Percentiles rank a stretch among this genome's conserved stretches.
phyloP scores from a whole-genome alignment of 2,888 invertebrate species.

The Boloria euphrosyne region DNA sequence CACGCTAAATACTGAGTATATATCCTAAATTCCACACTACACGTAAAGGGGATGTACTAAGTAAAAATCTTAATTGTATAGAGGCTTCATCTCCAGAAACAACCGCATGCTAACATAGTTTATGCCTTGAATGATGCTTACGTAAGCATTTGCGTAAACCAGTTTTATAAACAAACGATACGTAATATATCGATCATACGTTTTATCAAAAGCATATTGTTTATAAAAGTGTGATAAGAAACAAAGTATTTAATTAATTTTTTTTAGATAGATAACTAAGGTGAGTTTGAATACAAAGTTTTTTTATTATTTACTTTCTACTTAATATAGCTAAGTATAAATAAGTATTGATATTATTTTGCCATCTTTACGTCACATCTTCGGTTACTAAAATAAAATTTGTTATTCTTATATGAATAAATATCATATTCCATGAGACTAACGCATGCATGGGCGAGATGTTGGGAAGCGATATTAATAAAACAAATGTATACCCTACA shows the following conservation, averaged over 20 bases:
- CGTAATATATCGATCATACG: slow-evolving; percentile 22
- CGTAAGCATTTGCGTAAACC: slow-evolving; percentile 10
- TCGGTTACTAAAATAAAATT: no score
- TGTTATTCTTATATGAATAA: slow-evolving; percentile 1
- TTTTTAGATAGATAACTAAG: no score
- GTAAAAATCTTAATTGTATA: slow-evolving; percentile 4
- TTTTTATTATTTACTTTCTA: no score
- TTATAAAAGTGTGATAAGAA: slow-evolving; percentile 1
- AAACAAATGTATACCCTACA: slow-evolving; percentile 17
- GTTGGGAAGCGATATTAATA: slow-evolving; percentile 13
- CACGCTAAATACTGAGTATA: no score
- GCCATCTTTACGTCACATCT: no score
- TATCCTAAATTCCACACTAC: background rate
- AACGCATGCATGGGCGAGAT: background rate
- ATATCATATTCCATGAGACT: slow-evolving; percentile 12
- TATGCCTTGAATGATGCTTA: slow-evolving; percentile 7
- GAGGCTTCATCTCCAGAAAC: slow-evolving; percentile 7
- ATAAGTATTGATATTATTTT: no score
- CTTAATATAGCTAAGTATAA: no score
- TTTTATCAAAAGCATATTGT: slow-evolving; percentile 27
- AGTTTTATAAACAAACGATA: slow-evolving; percentile 22
- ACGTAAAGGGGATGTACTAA: background rate
- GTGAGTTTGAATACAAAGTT: no score
- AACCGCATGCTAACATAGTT: slow-evolving; percentile 3
- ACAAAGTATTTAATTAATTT: background rate